phyloP scores from a whole-genome alignment of 1,140 invertebrate species.

The Plectrocnemia conspersa region DNA sequence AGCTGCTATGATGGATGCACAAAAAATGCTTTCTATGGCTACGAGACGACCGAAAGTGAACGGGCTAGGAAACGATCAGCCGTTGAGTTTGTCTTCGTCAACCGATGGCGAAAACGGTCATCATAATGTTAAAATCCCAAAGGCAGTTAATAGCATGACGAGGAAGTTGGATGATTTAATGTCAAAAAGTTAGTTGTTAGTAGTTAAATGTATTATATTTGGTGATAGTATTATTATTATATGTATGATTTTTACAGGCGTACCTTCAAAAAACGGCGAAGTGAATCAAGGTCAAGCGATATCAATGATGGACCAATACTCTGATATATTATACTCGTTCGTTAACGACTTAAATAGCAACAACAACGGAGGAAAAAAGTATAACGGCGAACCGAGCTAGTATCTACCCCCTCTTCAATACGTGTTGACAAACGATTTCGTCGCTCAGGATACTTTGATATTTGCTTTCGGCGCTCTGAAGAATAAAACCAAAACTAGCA shows the following conservation, averaged over 20 bases:
- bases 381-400: constrained; percentile 12
- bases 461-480: no score
- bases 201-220: constrained; percentile 4
- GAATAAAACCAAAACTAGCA: no score
- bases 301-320: constrained; percentile 48
- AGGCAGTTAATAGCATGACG: constrained; percentile 37
- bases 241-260: constrained; percentile 15
- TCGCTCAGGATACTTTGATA: constrained; percentile 8
- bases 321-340: constrained; percentile 40
- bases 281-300: constrained; percentile 40
- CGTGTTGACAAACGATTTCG: constrained; percentile 2
- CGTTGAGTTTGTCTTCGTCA: constrained; percentile 37
- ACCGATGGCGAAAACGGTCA: constrained; percentile 35
- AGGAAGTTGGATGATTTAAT: constrained; percentile 44
- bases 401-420: constrained; percentile 3
- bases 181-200: constrained; percentile 40
- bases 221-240: background rate
- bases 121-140: background rate
- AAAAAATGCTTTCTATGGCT: constrained; percentile 49
- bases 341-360: constrained; percentile 39
- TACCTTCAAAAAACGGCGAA: constrained; percentile 30
- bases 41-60: constrained; percentile 16
- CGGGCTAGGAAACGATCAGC: constrained; percentile 36
- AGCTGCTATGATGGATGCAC: constrained; percentile 52
- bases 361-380: constrained; percentile 15